A percentile compares a stretch with the other conserved stretches of the same genome.
These are phyloP conservation scores for Sinonovacula constricta DNA, from an alignment of 1,140 invertebrate genomes.

Conservation along the genomic window DNA sequence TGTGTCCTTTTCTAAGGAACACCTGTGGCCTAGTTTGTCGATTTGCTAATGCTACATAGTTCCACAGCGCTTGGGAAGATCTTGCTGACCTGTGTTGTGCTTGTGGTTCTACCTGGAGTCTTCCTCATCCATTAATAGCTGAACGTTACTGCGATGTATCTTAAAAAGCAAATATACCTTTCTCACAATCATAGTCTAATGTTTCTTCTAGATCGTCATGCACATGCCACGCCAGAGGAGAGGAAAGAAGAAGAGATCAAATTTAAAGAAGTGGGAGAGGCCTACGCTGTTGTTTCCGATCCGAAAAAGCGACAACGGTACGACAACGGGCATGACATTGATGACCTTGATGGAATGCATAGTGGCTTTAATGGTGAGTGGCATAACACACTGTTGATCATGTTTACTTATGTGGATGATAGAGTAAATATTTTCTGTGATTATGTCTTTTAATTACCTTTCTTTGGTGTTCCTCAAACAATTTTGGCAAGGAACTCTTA, in stretches of 20 bases:
- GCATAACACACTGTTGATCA: slow-evolving; percentile 20
- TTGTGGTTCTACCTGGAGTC: too few species aligned
- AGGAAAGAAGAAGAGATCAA: slow-evolving; percentile 92
- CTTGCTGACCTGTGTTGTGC: too few species aligned
- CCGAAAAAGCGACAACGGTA: slow-evolving; percentile 76
- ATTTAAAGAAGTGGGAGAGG: slow-evolving; percentile 79
- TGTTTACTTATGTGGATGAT: neutral
- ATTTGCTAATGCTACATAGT: too few species aligned
- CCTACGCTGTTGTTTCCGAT: slow-evolving; percentile 77
- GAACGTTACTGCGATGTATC: too few species aligned
- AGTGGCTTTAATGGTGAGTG: slow-evolving; percentile 60
- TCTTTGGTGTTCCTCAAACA: neutral
- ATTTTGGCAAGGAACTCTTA: neutral
- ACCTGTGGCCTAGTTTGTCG: too few species aligned
- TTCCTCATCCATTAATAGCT: too few species aligned
- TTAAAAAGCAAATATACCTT: too few species aligned
- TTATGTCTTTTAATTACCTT: neutral
- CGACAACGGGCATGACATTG: slow-evolving; percentile 77
- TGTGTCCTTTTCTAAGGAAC: too few species aligned
- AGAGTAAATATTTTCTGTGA: neutral
- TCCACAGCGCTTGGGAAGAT: too few species aligned
- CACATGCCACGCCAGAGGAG: slow-evolving; percentile 89
- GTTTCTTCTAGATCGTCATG: slow-evolving; percentile 87
- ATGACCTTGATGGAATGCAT: slow-evolving; percentile 67
- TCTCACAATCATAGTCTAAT: too few species aligned